Conservation (phyloP, 2,113 vertebrate species). For the Recurvirostra avosetta region DNA sequence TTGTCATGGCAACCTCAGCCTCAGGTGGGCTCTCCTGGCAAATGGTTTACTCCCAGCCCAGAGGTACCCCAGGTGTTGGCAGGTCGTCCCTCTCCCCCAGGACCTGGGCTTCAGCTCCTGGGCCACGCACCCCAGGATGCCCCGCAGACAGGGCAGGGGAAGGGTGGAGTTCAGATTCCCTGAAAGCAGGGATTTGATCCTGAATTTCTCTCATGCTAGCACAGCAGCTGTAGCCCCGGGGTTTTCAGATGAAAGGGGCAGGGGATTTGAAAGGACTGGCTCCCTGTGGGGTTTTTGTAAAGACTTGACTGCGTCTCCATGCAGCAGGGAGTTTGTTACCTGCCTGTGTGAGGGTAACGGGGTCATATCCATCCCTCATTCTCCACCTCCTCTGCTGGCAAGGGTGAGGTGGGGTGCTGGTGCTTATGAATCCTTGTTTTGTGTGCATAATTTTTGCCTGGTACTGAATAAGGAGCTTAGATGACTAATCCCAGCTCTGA, state of each 20-base stretch:
- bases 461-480: not conserved
- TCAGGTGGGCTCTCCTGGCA: not conserved
- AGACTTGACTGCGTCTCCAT: not conserved
- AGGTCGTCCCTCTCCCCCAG: not conserved
- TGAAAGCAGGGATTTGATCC: not conserved
- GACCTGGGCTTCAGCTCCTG: not conserved
- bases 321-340: not conserved
- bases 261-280: not conserved
- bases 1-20: conserved; percentile 16
- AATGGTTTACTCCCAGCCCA: not conserved
- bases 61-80: not conserved
- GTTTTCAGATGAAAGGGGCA: not conserved
- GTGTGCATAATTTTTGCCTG: not conserved
- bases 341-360: not conserved
- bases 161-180: not conserved
- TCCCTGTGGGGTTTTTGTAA: not conserved
- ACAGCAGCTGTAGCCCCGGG: not conserved
- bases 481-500: not conserved
- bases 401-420: not conserved
- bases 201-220: not conserved
- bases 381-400: not conserved
- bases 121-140: not conserved
- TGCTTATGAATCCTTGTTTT: not conserved
- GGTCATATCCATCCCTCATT: not conserved
- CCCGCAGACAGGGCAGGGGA: not conserved